phyloP scores from a whole-genome alignment of 2,797 vertebrate genomes.

The Mormyrus proboscirostris region DNA sequence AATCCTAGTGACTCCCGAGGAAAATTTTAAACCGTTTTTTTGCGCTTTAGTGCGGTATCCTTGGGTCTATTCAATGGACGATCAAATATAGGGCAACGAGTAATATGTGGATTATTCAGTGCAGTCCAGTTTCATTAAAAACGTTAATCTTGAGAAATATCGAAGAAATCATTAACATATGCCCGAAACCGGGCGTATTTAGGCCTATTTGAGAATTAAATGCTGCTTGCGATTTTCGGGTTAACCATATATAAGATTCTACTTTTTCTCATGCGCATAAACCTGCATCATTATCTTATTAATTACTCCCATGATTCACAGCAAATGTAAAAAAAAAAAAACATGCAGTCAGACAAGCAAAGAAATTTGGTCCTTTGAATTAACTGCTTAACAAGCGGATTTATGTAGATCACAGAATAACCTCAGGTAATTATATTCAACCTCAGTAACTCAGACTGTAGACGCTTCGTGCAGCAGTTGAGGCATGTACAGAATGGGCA shows the following conservation, averaged over 20 bases:
- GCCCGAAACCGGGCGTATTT: neutral
- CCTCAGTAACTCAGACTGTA: neutral
- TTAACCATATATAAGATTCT: neutral
- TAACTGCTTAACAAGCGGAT: neutral
- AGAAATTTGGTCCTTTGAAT: neutral
- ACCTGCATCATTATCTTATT: neutral
- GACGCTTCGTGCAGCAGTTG: neutral
- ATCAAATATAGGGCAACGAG: neutral
- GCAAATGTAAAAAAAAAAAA: neutral
- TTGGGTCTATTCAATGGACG: neutral
- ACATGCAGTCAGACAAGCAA: neutral
- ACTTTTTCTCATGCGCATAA: neutral
- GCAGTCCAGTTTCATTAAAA: neutral
- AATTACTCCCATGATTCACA: neutral
- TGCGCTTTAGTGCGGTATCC: neutral
- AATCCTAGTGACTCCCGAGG: neutral
- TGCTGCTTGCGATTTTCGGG: neutral
- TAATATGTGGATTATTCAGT: neutral
- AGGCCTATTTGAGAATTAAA: neutral
- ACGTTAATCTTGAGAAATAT: neutral
- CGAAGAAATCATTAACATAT: neutral
- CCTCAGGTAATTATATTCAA: neutral
- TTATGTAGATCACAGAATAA: neutral
- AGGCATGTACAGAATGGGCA: neutral
- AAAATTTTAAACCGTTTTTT: neutral